These are phyloP conservation scores for Zingel zingel DNA, from an alignment of 2,113 vertebrate species.

Conservation along the genomic window DNA sequence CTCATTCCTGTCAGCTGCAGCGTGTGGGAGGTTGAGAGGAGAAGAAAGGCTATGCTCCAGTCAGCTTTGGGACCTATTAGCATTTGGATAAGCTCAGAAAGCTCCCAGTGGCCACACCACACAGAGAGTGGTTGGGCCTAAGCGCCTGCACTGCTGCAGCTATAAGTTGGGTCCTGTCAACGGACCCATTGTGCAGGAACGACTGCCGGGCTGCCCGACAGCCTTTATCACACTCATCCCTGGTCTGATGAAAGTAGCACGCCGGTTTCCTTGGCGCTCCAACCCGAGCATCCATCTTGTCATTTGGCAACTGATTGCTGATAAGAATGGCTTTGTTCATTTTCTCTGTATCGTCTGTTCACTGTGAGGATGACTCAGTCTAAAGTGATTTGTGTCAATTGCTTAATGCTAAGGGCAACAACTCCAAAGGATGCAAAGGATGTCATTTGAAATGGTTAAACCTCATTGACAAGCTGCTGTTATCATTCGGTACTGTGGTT, in stretches of 20 bases:
- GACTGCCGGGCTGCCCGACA: conserved; percentile 66
- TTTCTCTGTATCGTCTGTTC: conserved; percentile 66
- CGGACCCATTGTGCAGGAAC: conserved; percentile 76
- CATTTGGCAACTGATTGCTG: conserved; percentile 63
- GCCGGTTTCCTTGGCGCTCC: conserved; percentile 58
- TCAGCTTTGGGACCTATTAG: conserved; percentile 82
- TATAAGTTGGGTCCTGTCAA: conserved; percentile 76
- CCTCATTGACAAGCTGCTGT: conserved; percentile 46
- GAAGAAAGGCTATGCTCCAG: conserved; percentile 76
- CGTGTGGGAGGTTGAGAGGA: conserved; percentile 79
- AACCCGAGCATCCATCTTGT: conserved; percentile 61
- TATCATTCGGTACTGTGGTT: conserved; percentile 41
- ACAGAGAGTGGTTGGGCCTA: conserved; percentile 70
- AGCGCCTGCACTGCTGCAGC: conserved; percentile 59
- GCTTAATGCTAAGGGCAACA: conserved; percentile 67
- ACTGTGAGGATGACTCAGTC: conserved; percentile 67
- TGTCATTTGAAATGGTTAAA: conserved; percentile 62
- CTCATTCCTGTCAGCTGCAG: conserved; percentile 72
- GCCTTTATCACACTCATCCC: conserved; percentile 66
- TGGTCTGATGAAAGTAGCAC: conserved; percentile 60
- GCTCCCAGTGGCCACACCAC: conserved; percentile 74
- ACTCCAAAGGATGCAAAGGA: conserved; percentile 60
- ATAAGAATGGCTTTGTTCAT: conserved; percentile 73
- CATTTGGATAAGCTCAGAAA: conserved; percentile 83
- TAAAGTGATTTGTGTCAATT: conserved; percentile 68